Conservation (phyloP, 2,113 vertebrate genomes). For the Tetraodon nigroviridis region DNA sequence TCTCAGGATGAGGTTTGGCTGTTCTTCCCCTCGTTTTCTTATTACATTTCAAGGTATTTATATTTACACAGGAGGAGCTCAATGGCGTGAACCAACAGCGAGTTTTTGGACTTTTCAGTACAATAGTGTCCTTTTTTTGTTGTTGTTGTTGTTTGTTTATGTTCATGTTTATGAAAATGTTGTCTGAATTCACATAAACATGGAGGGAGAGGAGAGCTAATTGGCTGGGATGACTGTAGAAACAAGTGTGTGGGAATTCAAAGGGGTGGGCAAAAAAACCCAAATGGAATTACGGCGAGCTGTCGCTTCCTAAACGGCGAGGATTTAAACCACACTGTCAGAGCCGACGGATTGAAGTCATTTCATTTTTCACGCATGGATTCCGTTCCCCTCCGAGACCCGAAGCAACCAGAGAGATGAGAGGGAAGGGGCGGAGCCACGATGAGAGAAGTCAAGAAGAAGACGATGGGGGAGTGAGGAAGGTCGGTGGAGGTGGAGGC, state of each 20-base stretch:
- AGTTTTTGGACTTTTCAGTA: slow-evolving; percentile 22
- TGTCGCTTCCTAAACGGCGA: slow-evolving; percentile 67
- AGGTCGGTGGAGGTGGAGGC: slow-evolving; percentile 24
- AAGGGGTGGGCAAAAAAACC: slow-evolving; percentile 51
- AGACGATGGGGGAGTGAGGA: slow-evolving; percentile 1
- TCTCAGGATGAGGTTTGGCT: background rate
- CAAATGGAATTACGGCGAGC: slow-evolving; percentile 63
- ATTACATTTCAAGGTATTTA: too few species aligned
- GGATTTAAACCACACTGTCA: slow-evolving; percentile 63
- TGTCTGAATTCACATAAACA: too few species aligned
- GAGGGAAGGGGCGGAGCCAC: slow-evolving; percentile 22
- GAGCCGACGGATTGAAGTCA: slow-evolving; percentile 64
- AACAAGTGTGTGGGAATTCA: slow-evolving; percentile 50
- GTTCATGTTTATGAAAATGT: background rate
- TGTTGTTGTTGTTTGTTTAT: too few species aligned
- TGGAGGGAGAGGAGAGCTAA: slow-evolving; percentile 37
- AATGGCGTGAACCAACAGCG: slow-evolving; percentile 20
- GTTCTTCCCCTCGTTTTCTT: slow-evolving; percentile 1
- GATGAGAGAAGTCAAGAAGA: slow-evolving; percentile 9
- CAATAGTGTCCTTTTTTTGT: background rate
- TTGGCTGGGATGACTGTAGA: slow-evolving; percentile 51
- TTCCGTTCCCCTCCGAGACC: slow-evolving; percentile 61
- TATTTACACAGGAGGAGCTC: background rate
- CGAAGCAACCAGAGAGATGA: slow-evolving; percentile 36
- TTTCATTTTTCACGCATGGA: slow-evolving; percentile 70